A percentile compares a stretch with the other conserved stretches of the same genome.
phyloP scores from a whole-genome alignment of 2,113 vertebrate species.

The Platichthys stellatus region DNA sequence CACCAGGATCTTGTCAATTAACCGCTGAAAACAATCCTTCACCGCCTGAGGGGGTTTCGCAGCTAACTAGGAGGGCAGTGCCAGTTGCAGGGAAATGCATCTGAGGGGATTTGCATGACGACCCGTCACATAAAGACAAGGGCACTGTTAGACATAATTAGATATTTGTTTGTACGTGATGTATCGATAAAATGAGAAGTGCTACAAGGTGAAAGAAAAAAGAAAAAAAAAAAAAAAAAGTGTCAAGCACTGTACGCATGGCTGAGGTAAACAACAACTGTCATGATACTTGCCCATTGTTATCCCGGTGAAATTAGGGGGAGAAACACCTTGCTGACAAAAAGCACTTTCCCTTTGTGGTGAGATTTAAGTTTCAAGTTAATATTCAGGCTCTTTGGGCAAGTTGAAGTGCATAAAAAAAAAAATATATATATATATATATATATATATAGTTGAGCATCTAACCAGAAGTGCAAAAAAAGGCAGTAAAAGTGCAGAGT shows the following conservation, averaged over 20 bases:
- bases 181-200: conserved; percentile 36
- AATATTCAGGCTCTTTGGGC: background rate
- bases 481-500: too few species aligned
- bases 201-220: conserved; percentile 2
- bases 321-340: background rate
- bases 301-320: background rate
- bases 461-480: too few species aligned
- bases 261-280: background rate
- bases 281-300: background rate
- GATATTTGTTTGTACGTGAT: conserved; percentile 19
- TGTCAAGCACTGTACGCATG: background rate
- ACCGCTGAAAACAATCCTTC: conserved; percentile 69
- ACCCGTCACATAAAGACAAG: conserved; percentile 30
- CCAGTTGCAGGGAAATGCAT: conserved; percentile 63
- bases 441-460: too few species aligned
- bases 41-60: conserved; percentile 60
- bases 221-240: background rate
- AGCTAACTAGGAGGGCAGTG: conserved; percentile 69
- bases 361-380: background rate
- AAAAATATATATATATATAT: too few species aligned
- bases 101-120: conserved; percentile 48
- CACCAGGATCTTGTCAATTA: conserved; percentile 73
- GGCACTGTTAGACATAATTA: conserved; percentile 32
- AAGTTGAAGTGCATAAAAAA: conserved; percentile 2
- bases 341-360: background rate